Evolutionary conservation across 2,888 invertebrate genomes (phyloP).

Genomic region (Drosophila fungiperda): DNA sequence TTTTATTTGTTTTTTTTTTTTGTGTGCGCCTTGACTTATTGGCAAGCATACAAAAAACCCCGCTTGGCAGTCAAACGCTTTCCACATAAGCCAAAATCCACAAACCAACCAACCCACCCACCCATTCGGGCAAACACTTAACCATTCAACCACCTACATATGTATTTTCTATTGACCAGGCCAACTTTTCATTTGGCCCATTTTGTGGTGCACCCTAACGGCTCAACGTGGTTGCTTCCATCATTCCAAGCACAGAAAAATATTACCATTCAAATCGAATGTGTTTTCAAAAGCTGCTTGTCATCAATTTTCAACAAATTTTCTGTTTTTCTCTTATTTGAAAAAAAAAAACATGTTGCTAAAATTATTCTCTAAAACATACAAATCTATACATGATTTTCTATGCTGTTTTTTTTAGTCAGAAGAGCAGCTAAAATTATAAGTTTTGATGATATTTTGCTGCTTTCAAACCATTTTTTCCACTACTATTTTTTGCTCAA

Average conservation of each 20-base stretch:
- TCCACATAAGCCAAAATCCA: slow-evolving; percentile 9
- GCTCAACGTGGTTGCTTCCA: slow-evolving; percentile 49
- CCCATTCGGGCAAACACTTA: not conserved
- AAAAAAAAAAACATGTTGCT: not conserved
- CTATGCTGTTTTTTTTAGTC: not conserved
- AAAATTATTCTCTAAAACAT: slow-evolving; percentile 6
- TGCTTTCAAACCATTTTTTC: not conserved
- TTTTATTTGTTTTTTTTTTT: slow-evolving; percentile 31
- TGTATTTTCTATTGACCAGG: slow-evolving; percentile 47
- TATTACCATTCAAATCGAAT: slow-evolving; percentile 26
- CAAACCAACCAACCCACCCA: slow-evolving; percentile 5
- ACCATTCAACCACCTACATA: slow-evolving; percentile 6
- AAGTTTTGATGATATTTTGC: not conserved
- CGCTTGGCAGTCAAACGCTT: slow-evolving; percentile 55
- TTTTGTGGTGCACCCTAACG: slow-evolving; percentile 57
- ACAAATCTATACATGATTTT: slow-evolving; percentile 17
- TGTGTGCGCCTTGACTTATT: slow-evolving; percentile 63
- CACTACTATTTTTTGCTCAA: no score
- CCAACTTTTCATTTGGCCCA: slow-evolving; percentile 58
- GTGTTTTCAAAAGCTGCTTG: slow-evolving; percentile 46
- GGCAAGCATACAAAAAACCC: slow-evolving; percentile 64
- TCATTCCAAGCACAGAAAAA: slow-evolving; percentile 31
- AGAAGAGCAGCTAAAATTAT: not conserved
- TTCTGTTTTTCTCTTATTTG: not conserved
- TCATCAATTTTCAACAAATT: slow-evolving; percentile 46